Base-by-base conservation (phyloP, 2,888 invertebrate genomes). In the Yponomeuta sedellus region DNA sequence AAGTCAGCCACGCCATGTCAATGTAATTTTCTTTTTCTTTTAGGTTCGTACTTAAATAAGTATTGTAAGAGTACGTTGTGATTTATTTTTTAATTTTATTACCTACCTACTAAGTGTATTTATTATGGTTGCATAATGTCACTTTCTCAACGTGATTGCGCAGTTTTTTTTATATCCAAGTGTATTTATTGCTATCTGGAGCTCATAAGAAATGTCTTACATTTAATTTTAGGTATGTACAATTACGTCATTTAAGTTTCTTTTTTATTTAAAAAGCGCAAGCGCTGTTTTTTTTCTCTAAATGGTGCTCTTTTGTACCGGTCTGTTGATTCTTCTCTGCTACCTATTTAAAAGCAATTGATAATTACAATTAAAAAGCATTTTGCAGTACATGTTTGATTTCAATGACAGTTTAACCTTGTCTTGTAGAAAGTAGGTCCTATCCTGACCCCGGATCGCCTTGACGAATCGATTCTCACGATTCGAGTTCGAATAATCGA, bases 1-100 rank as follows among this genome's bases (percentile, higher is more conserved):
- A 87, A 90, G 89, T 88, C 87, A 89, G 85, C 83, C 85, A 87
- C 85, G 88, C 90, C 91, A 90, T 90, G 81, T 86, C 84, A 83
- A 52, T 52, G 44, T 83, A 75, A 77, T 71, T 81, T 75, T 78
- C 72, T 77, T 78, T 52, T 52, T 80, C 79, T 77, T 73, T 77
- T 66, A 52, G 64, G 62, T 64, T 65, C 10, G 6, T 64, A 66
- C 19, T 56, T 71, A 71, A 74, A 73, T 73, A 71, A 74, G 72
- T 73, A 70, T 70, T 74, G 73, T 72, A 72, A 76, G 75, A 73
- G 76, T 70, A 65, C 74, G 75, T 81, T 80, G 82, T 80, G 81
- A 82, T 75, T 69, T 74, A 72, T 67, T 69, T 74, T 72, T 52
- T 52, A 52, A 52, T 52, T 16, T 52, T 52, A 52, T 52, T 52